Base-by-base conservation (phyloP, 2,888 invertebrate species). In the Microdon myrmicae region DNA sequence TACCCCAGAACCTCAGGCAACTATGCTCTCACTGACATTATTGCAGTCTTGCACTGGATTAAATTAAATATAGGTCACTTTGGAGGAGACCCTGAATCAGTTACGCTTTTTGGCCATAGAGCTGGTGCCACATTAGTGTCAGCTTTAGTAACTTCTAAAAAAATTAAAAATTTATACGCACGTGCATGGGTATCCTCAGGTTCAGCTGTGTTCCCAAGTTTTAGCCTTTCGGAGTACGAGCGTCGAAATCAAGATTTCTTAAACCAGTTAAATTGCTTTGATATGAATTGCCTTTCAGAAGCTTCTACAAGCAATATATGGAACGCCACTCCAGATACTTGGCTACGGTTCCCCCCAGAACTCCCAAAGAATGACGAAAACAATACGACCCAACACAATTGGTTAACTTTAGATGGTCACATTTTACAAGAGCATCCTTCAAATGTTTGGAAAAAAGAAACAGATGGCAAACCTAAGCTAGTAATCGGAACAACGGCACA, bases 91-190 rank as follows among this genome's bases (percentile, higher is more conserved):
- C 85, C 87, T 1, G 81, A 83, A 1, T 84, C 89, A 2, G 90
- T 95, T 0, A 94, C 92, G 0, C 74, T 95, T 23, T 83, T 94
- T 71, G 95, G 93, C 0, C 92, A 94, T 74, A 84, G 90, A 13
- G 91, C 93, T 0, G 94, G 94, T 1, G 94, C 90, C 1, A 93
- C 93, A 0, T 78, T 94, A 8, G 89, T 91, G 0, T 88, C 92
- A 1, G 90, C 91, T 0, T 79, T 94, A 26, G 84, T 72, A 79
- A 88, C 67, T 75, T 85, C 82, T 7, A 81, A 76, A 68, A 79
- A 84, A 48, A 82, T 86, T 2, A 84, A 86, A 43, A 85, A 85
- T 34, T 81, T 92, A 3, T 94, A 92, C 72, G 82, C 87, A 0
- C 82, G 88, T 39, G 89, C 87, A 3, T 93, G 93, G 93, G 84